Percentiles rank a stretch among this genome's conserved stretches.
phyloP scores from a whole-genome alignment of 1,140 invertebrate species.

The Drosophila nebulosa region DNA sequence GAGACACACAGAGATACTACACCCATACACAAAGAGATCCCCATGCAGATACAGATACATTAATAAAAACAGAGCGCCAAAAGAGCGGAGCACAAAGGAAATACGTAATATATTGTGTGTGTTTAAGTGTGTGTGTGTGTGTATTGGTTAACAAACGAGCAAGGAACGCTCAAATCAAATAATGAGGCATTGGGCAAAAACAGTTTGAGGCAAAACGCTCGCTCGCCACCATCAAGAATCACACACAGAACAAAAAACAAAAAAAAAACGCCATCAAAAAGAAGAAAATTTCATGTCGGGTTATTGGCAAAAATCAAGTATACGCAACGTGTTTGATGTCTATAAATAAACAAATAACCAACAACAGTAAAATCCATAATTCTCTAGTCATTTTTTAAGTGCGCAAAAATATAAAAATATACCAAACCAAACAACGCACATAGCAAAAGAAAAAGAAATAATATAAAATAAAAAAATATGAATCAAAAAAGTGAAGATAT shows the following conservation, averaged over 20 bases:
- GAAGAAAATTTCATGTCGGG: slow-evolving; percentile 34
- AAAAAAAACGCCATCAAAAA: not conserved
- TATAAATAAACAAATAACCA: slow-evolving; percentile 47
- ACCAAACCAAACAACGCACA: not conserved
- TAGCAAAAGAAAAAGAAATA: slow-evolving; percentile 3
- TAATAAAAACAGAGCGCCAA: slow-evolving; percentile 23
- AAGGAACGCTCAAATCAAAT: slow-evolving; percentile 67
- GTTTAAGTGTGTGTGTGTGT: not conserved
- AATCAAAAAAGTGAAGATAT: slow-evolving; percentile 46
- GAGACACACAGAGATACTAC: not conserved
- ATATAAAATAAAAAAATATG: slow-evolving; percentile 15
- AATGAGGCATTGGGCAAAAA: slow-evolving; percentile 66
- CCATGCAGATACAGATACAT: slow-evolving; percentile 11
- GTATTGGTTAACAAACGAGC: slow-evolving; percentile 16
- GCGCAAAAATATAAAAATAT: slow-evolving; percentile 31
- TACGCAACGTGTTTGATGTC: slow-evolving; percentile 58
- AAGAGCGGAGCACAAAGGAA: not conserved
- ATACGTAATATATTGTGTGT: not conserved
- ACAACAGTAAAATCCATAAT: slow-evolving; percentile 28
- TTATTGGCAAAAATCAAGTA: slow-evolving; percentile 59
- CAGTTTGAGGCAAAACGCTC: slow-evolving; percentile 76
- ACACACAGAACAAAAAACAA: too few relatives aligned
- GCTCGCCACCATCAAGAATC: slow-evolving; percentile 63
- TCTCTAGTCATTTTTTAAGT: slow-evolving; percentile 65
- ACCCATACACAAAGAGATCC: not conserved